Conservation (phyloP, 2,113 vertebrate genomes). For the Macquaria ambigua region DNA sequence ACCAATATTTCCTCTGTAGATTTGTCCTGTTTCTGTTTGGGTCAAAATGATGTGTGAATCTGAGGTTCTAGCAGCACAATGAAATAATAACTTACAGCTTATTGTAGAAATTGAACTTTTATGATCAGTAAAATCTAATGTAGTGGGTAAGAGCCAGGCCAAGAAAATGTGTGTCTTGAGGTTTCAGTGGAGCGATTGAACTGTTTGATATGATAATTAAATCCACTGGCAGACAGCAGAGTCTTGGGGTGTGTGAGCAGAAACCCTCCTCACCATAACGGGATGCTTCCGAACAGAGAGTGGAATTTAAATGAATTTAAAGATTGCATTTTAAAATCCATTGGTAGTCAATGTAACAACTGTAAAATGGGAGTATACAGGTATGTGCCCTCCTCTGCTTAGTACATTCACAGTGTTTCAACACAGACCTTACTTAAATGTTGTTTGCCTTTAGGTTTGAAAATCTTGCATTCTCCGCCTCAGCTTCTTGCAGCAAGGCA, state of each 20-base stretch:
- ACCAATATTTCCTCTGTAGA: neutral
- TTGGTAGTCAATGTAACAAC: neutral
- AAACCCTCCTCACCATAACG: neutral
- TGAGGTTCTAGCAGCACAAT: neutral
- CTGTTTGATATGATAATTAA: slow-evolving; percentile 17
- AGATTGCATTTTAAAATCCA: neutral
- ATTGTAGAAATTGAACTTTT: neutral
- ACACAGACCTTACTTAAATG: too few relatives aligned
- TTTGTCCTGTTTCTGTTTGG: slow-evolving; percentile 2
- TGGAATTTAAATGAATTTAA: neutral
- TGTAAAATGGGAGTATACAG: too few relatives aligned
- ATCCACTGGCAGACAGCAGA: neutral
- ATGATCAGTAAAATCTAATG: neutral
- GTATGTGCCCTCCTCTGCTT: too few relatives aligned
- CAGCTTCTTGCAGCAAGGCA: too few relatives aligned
- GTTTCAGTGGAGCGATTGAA: neutral
- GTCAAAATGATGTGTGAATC: neutral
- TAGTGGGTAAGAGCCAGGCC: neutral
- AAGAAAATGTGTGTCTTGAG: neutral
- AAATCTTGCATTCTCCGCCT: neutral
- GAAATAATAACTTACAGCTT: neutral
- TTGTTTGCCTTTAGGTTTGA: too few relatives aligned
- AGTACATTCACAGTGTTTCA: too few relatives aligned
- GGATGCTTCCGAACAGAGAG: neutral
- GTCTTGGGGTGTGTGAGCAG: neutral